phyloP scores from a whole-genome alignment of 2,113 vertebrate species.

The Gallinago media region DNA sequence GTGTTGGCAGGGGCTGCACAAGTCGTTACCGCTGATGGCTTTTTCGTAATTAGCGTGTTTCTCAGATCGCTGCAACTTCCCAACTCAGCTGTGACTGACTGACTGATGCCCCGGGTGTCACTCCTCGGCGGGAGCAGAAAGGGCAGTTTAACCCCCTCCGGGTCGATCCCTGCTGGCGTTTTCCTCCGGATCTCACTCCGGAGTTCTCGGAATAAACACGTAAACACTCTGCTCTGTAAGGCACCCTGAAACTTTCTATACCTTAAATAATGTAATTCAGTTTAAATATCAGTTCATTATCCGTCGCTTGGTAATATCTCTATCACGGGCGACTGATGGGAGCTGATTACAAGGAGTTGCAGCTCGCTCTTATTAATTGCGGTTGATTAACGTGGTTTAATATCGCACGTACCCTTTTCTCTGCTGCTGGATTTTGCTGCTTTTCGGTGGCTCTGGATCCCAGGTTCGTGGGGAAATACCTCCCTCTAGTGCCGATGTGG shows the following conservation, averaged over 20 bases:
- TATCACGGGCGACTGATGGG: not conserved
- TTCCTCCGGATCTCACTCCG: not conserved
- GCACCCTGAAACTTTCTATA: not conserved
- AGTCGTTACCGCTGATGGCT: rapidly evolving
- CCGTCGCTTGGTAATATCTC: not conserved
- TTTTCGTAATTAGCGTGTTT: rapidly evolving
- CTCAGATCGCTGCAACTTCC: too few species aligned
- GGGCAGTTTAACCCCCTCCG: rapidly evolving
- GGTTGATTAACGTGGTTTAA: not conserved
- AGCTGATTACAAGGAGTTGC: not conserved
- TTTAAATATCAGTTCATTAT: not conserved
- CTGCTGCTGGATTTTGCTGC: not conserved
- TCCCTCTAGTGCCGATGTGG: conserved; percentile 43
- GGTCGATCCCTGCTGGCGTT: rapidly evolving
- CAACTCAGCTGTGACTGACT: rapidly evolving
- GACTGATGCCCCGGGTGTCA: not conserved
- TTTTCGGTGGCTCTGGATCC: not conserved
- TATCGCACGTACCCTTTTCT: not conserved
- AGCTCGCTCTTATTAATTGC: conserved; percentile 13
- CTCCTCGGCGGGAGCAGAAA: rapidly evolving
- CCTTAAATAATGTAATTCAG: not conserved
- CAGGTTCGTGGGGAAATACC: not conserved
- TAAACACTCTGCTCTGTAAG: not conserved
- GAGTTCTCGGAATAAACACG: not conserved
- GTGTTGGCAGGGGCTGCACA: not conserved